Evolutionary conservation across 2,797 vertebrate genomes (phyloP), one percentile per base, ranked within the genome.

Genomic region (Epinephelus malabaricus): DNA sequence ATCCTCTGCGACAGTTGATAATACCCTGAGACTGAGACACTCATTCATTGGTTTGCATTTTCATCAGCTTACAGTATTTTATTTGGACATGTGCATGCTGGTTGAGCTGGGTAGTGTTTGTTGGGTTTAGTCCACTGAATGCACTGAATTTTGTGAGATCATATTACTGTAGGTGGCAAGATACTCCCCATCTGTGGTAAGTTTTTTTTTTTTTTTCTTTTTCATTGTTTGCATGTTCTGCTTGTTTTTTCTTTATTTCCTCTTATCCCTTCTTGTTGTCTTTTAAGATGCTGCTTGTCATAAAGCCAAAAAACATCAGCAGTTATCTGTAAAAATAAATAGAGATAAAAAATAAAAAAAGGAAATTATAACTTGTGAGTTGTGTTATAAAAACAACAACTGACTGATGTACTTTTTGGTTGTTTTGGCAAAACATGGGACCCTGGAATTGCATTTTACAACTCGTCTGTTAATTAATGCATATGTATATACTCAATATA

Each of bases 41-140:
- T 69, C 65, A 49, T 73, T 56, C 45, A 38, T 86, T 85, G 69
- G 89, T 95, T 87, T 82, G 80, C 83, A 69, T 77, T 62, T 91
- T 86, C 62, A 76, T 78, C 46, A 56, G 34, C 82, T 89, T 8
- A 5, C 88, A 86, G 74, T 78, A 76, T 92, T 84, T 72, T 15
- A 34, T 94, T 93, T 85, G 78, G 92, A 96, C 95, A 95, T 91
- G 96, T 97, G 97, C 96, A 96, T 97, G 97, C 96, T 97, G 95
- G 94, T 96, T 96, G 95, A 97, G 95, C 96, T 97, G 97, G 88
- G 94, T 95, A 93, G 95, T 96, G 93, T 91, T 91, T 92, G 73
- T 86, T 85, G 82, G 81, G 71, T 43, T 45, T 77, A 70, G 77
- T 81, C 66, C 60, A 59, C 88, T 88, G 77, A 88, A 79, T 79